Evolutionary conservation across 2,113 vertebrate species (phyloP), one percentile per base, ranked within the genome.

Genomic region (Ciconia boyciana): DNA sequence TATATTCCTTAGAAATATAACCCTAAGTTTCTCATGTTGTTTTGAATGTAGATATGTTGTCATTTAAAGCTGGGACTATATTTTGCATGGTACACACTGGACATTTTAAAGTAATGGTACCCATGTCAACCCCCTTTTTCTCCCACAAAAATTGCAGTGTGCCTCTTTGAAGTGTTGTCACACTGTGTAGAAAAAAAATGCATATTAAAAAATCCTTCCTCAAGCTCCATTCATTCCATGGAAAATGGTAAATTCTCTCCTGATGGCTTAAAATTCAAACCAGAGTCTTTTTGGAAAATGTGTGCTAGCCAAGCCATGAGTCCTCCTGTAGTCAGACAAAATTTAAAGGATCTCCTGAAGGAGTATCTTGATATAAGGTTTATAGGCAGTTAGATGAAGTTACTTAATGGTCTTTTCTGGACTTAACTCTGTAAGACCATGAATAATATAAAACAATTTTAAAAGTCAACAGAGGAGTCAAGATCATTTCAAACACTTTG

Each of bases 161-260:
- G 5, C 13, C 43, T 76, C 19, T 52, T 57, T 66, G 22, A 81
- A 49, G 11, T 44, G 17, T 46, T 41, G 6, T 65, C 31, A 43
- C 8, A 34, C 5, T 11, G 7, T 41, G 12, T 4, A 65, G 3
- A 5, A 4, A 32, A 75, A 49, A 39, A 21, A 1, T 0, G 1
- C 22, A 25, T 21, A 61, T 52, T 24, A 25, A 32, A n/a, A 61
- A 19, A 15, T n/a, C n/a, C n/a, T 61, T 10, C 15, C 22, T 32
- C 1, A 9, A 20, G 20, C 2, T 84, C 20, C 5, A 74, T 10
- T 16, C 3, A 46, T n/a, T 70, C 32, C 11, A 68, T 4, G 8
- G 26, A 65, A 93, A 91, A 83, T 1, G 24, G 12, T 14, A 46
- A 32, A 89, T 51, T 46, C 1, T 80, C 3, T 87, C 69, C 10